Conservation (phyloP, 2,113 vertebrate genomes). For the Cavia aperea region DNA sequence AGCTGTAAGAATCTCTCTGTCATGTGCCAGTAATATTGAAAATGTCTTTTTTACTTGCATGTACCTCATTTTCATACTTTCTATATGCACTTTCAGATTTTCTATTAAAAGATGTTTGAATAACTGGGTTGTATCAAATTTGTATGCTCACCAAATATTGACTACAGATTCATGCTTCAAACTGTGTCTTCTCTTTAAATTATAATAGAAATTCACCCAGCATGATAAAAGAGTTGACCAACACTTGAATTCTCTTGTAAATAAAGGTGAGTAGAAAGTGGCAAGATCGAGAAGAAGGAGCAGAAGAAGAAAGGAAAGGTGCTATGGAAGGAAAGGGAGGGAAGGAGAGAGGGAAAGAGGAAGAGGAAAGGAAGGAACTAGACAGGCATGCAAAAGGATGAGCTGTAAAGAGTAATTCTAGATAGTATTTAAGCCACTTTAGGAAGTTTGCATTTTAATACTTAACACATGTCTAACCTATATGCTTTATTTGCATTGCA, state of each 20-base stretch:
- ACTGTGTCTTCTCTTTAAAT: not conserved
- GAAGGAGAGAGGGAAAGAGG: not conserved
- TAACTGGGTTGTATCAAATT: not conserved
- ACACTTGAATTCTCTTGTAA: conserved; percentile 13
- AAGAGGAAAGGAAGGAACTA: not conserved
- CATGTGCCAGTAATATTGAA: not conserved
- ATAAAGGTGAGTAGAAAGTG: not conserved
- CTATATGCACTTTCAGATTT: not conserved
- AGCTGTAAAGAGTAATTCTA: not conserved
- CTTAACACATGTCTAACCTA: not conserved
- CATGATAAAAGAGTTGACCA: not conserved
- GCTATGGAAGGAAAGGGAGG: not conserved
- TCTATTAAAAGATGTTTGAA: not conserved
- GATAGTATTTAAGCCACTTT: not conserved
- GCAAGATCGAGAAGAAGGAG: not conserved
- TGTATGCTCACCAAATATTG: not conserved
- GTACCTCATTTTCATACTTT: not conserved
- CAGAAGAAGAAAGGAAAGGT: not conserved
- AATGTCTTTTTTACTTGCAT: not conserved
- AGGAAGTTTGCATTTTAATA: not conserved
- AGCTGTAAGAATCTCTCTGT: not conserved
- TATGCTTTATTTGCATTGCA: not conserved
- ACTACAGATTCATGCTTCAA: not conserved
- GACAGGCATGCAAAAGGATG: not conserved
- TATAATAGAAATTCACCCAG: not conserved